These are phyloP conservation scores for Batillaria attramentaria DNA, from an alignment of 1,140 invertebrate genomes.

Conservation along the genomic window DNA sequence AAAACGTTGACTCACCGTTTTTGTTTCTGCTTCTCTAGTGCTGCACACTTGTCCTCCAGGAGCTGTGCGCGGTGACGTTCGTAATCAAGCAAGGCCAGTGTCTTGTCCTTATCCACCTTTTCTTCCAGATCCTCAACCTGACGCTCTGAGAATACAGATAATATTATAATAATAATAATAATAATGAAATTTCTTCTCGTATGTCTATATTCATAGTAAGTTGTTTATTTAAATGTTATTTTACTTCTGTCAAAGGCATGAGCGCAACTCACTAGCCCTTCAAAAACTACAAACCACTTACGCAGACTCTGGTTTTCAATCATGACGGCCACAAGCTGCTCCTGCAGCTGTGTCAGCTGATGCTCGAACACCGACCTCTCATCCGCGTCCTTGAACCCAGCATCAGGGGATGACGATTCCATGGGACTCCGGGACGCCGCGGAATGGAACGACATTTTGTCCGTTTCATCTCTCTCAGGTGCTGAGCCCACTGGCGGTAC, in stretches of 20 bases:
- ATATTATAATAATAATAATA: neutral
- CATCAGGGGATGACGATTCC: neutral
- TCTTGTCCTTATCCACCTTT: conserved; percentile 19
- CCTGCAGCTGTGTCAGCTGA: conserved; percentile 57
- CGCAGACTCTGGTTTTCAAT: conserved; percentile 58
- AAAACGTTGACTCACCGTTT: conserved; percentile 4
- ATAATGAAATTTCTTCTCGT: neutral
- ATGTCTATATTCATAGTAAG: neutral
- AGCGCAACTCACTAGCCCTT: neutral
- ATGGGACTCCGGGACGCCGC: conserved; percentile 11
- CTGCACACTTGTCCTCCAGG: conserved; percentile 23
- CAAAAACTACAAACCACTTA: conserved; percentile 32
- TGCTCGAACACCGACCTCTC: conserved; percentile 49
- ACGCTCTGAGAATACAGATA: conserved; percentile 17
- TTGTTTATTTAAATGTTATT: no score
- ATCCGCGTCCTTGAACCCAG: conserved; percentile 28
- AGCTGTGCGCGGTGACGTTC: conserved; percentile 20
- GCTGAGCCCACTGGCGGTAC: conserved; percentile 9
- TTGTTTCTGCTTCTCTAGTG: conserved; percentile 25
- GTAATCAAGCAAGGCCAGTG: conserved; percentile 27
- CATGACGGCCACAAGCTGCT: conserved; percentile 57
- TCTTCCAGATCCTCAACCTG: conserved; percentile 17
- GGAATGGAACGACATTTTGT: conserved; percentile 29
- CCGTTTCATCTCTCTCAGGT: conserved; percentile 19
- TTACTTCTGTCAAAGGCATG: neutral